Evolutionary conservation across 53 echinoderm and acorn worm species (phyloP), one percentile per base, ranked within the genome.

Genomic region (Apostichopus leukothele): DNA sequence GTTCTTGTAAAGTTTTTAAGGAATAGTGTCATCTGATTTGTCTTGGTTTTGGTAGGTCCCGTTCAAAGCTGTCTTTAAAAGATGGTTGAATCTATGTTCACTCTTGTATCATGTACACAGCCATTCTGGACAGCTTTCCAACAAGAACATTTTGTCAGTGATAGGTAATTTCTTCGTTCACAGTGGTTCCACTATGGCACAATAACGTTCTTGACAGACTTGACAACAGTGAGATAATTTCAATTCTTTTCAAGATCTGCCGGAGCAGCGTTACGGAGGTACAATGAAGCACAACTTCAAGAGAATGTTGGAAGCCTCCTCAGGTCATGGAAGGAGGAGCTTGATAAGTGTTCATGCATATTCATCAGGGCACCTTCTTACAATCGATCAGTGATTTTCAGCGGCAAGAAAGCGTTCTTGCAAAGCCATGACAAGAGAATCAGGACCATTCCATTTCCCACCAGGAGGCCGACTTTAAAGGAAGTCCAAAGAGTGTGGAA

Each of bases 341-440:
- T 96, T n/a, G 76, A 87, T 14, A 67, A 86, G 71, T 99, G 99
- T 73, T 79, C 91, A 59, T 89, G 91, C 9, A 91, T 99, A 84
- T 99, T 96, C 89, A 79, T 99, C 76, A 84, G 99, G 55, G 94
- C 96, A 50, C 94, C 96, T 20, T 88, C 90, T 83, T 94, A 95
- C 92, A 96, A 99, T 92, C 93, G 90, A 81, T 68, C 91, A n/a
- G 90, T 91, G 63, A 93, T 99, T 89, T 96, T 92, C 23, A 89
- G 94, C 5, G 99, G 99, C 20, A 99, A 99, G 92, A 90, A 88
- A 80, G 88, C 99, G 0, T 75, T 88, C 6, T 86, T 99, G 14
- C 86, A 83, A 22, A 91, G 89, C 50, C 84, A 88, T 11, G 99
- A 99, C 66, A n/a, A 74, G 5, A 89, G 96, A 60, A 89, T 99